phyloP scores from a whole-genome alignment of 1,140 invertebrate genomes.

The Zaprionus tsacasi region DNA sequence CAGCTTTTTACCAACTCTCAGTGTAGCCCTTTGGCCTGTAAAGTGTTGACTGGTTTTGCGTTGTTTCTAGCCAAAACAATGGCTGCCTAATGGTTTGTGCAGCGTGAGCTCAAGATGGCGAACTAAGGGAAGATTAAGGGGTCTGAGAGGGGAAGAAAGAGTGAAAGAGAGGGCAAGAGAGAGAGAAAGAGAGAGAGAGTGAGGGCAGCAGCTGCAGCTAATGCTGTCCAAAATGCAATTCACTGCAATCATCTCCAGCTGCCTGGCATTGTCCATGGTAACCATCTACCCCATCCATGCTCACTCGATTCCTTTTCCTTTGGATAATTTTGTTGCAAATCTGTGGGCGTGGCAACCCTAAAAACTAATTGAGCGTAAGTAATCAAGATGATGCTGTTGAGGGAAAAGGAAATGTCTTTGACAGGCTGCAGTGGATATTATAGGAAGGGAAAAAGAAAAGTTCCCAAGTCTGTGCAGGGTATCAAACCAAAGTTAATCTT shows the following conservation, averaged over 20 bases:
- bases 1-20: not conserved
- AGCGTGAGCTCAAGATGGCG: constrained; percentile 14
- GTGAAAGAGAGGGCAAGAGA: too few species aligned
- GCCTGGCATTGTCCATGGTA: not conserved
- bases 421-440: not conserved
- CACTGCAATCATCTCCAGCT: constrained; percentile 44
- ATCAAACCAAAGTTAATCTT: too few species aligned
- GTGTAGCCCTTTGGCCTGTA: not conserved
- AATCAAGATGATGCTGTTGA: constrained; percentile 29
- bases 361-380: constrained; percentile 69
- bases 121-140: not conserved
- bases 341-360: constrained; percentile 2
- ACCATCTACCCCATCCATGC: too few species aligned
- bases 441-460: too few species aligned
- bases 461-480: too few species aligned
- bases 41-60: not conserved
- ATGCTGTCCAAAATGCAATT: constrained; percentile 9
- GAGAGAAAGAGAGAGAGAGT: not conserved
- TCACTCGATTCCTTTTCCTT: not conserved
- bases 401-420: constrained; percentile 15
- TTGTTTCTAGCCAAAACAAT: constrained; percentile 58
- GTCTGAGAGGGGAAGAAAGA: not conserved
- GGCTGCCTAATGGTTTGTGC: constrained; percentile 70
- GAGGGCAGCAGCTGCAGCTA: not conserved
- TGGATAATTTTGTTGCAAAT: constrained; percentile 58